Percentiles rank a stretch among this genome's conserved stretches.
Evolutionary conservation across 1,140 invertebrate genomes (phyloP).

Genomic region (Heliconius congener): DNA sequence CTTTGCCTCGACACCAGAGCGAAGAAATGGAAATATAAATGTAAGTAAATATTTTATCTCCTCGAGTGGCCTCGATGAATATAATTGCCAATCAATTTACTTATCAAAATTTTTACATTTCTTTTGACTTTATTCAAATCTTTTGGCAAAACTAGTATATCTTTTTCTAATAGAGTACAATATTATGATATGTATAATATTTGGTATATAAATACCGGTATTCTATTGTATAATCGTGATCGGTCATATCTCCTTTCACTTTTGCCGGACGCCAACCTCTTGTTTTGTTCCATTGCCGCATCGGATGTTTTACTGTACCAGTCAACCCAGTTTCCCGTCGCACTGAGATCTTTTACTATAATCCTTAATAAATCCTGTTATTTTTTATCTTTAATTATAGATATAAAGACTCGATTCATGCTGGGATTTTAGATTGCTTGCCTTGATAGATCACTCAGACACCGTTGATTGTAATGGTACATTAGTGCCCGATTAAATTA

Average conservation of each 20-base stretch:
- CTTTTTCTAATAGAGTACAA: not conserved
- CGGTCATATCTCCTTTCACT: slow-evolving; percentile 58
- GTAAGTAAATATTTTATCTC: too few relatives aligned
- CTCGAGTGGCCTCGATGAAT: too few relatives aligned
- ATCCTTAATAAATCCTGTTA: too few relatives aligned
- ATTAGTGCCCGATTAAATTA: not conserved
- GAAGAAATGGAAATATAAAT: too few relatives aligned
- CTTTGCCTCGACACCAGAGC: too few relatives aligned
- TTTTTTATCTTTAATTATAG: too few relatives aligned
- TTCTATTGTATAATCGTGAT: slow-evolving; percentile 50
- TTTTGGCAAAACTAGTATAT: not conserved
- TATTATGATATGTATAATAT: not conserved
- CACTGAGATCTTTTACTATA: not conserved
- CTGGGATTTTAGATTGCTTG: not conserved
- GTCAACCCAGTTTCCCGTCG: not conserved
- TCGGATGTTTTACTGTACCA: slow-evolving; percentile 19
- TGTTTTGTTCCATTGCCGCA: slow-evolving; percentile 21
- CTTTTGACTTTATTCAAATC: too few relatives aligned
- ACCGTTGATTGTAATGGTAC: not conserved
- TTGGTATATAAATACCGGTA: not conserved
- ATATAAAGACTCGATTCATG: not conserved
- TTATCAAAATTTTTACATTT: too few relatives aligned
- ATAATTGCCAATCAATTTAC: too few relatives aligned
- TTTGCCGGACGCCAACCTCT: slow-evolving; percentile 49
- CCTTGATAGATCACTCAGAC: not conserved